phyloP scores from a whole-genome alignment of 2,797 vertebrate species.

The Fistularia commersonii region DNA sequence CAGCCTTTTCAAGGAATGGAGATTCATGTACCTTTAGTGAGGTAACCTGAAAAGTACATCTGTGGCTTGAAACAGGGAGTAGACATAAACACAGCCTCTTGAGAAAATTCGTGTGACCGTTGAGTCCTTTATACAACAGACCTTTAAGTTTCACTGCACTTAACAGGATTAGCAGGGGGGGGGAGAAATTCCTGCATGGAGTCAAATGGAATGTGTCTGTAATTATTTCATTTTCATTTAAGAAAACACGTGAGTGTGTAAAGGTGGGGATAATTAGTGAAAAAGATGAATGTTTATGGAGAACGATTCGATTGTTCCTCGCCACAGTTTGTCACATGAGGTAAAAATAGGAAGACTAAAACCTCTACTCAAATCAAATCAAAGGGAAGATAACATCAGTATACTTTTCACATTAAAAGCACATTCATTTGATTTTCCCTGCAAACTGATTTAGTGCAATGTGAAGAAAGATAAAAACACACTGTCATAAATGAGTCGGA shows the following conservation, averaged over 20 bases:
- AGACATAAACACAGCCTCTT: conserved; percentile 15
- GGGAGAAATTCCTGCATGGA: conserved; percentile 35
- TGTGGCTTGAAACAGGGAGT: not conserved
- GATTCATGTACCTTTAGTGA: too few relatives aligned
- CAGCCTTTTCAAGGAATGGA: too few relatives aligned
- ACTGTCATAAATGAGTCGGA: too few relatives aligned
- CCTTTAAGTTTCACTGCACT: conserved; percentile 48
- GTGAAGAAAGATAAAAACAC: too few relatives aligned
- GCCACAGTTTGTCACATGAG: conserved; percentile 10
- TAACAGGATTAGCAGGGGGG: conserved; percentile 49
- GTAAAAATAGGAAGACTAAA: conserved; percentile 5
- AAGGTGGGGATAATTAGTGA: too few relatives aligned
- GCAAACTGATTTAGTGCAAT: too few relatives aligned
- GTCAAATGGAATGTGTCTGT: conserved; percentile 32
- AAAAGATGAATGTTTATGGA: too few relatives aligned
- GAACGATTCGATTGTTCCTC: conserved; percentile 25
- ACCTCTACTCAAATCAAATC: conserved; percentile 21
- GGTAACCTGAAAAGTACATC: too few relatives aligned
- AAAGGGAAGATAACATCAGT: conserved; percentile 14
- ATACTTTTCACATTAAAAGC: not conserved
- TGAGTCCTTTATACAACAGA: conserved; percentile 36
- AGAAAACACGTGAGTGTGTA: conserved; percentile 9
- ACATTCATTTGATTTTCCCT: too few relatives aligned
- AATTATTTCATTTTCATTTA: conserved; percentile 27
- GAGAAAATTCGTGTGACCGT: conserved; percentile 43